Conservation (phyloP, 1,140 invertebrate species). For the Apis cerana region DNA sequence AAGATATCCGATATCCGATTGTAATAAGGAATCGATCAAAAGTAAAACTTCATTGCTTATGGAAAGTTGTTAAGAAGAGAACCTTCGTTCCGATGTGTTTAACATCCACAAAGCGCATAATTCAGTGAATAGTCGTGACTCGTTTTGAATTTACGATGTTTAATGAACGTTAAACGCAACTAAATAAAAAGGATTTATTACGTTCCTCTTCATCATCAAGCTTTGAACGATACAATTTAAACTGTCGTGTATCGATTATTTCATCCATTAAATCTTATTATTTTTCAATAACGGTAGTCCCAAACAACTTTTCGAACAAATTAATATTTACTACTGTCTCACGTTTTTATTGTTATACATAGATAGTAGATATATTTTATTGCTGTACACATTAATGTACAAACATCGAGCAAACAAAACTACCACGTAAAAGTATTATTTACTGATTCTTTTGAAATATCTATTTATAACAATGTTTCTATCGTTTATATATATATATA, state of each 20-base stretch:
- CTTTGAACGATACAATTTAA: slow-evolving; percentile 6
- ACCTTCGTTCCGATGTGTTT: slow-evolving; percentile 38
- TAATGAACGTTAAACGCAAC: slow-evolving; percentile 52
- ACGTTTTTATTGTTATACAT: background rate
- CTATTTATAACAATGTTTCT: too few relatives aligned
- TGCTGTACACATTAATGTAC: background rate
- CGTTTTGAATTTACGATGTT: slow-evolving; percentile 53
- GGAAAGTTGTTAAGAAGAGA: background rate
- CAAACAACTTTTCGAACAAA: background rate
- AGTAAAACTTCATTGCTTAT: slow-evolving; percentile 36
- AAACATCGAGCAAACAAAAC: too few relatives aligned
- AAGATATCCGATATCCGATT: too few relatives aligned
- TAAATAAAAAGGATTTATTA: slow-evolving; percentile 56
- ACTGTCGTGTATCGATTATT: background rate
- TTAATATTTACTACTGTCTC: background rate
- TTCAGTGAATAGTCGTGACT: slow-evolving; percentile 47
- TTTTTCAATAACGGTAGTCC: background rate
- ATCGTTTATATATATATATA: too few relatives aligned
- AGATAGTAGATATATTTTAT: background rate
- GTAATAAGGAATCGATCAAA: background rate
- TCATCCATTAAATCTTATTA: background rate
- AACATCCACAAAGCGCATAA: slow-evolving; percentile 54
- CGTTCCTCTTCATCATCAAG: slow-evolving; percentile 16
- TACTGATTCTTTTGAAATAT: too few relatives aligned
- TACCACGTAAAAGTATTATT: too few relatives aligned